A percentile compares a stretch with the other conserved stretches of the same genome.
Evolutionary conservation across 2,797 vertebrate genomes (phyloP).

Genomic region (Sciurus carolinensis): DNA sequence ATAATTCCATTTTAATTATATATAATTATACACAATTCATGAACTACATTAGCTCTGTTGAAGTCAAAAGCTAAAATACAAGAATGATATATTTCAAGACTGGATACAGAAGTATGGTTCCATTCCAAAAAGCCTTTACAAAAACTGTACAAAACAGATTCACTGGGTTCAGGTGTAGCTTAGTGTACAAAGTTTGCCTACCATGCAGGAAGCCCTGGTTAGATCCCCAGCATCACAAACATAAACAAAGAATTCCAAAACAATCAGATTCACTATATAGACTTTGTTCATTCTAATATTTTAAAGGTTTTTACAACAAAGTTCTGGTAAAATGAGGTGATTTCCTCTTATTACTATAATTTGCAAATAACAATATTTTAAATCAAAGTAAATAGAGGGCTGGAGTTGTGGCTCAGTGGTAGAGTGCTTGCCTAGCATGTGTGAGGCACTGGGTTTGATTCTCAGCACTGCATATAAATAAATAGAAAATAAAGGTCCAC

Average conservation of each 20-base stretch:
- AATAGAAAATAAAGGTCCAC: too few relatives aligned
- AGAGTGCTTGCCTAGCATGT: too few relatives aligned
- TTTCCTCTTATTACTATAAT: slow-evolving; percentile 49
- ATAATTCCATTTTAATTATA: slow-evolving; percentile 3
- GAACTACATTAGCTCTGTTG: background rate
- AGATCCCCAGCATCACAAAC: too few relatives aligned
- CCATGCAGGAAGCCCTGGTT: too few relatives aligned
- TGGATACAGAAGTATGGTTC: background rate
- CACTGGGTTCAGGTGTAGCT: background rate
- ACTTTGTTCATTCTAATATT: background rate
- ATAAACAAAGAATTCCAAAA: too few relatives aligned
- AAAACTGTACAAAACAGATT: background rate
- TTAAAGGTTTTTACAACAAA: slow-evolving; percentile 23
- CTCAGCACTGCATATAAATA: too few relatives aligned
- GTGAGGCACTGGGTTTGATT: too few relatives aligned
- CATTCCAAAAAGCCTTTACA: background rate
- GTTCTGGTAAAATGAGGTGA: background rate
- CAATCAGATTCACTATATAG: background rate
- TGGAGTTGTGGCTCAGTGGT: too few relatives aligned
- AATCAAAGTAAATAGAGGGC: background rate
- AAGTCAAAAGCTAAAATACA: slow-evolving; percentile 15
- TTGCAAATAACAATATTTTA: slow-evolving; percentile 28
- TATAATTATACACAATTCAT: background rate
- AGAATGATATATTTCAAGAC: background rate
- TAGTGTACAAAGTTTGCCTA: too few relatives aligned